Percentiles rank a stretch among this genome's conserved stretches.
phyloP scores from a whole-genome alignment of 2,888 invertebrate genomes.

The Anticlea derivata region DNA sequence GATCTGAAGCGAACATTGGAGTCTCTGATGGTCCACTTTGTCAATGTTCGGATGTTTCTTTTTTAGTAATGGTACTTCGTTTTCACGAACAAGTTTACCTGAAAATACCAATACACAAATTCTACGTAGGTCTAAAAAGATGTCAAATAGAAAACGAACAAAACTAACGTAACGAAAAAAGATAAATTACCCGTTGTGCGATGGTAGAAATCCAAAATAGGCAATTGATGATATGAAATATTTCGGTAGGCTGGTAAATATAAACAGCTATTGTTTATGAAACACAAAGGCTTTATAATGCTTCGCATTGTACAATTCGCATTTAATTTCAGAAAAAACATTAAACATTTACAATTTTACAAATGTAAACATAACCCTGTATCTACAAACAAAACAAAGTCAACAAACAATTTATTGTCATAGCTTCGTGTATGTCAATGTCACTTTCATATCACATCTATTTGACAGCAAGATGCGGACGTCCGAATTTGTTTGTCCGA shows the following conservation, averaged over 20 bases:
- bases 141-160: neutral
- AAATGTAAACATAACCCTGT: too few species aligned
- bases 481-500: too few species aligned
- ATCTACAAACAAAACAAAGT: too few species aligned
- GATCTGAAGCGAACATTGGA: constrained; percentile 62
- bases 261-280: constrained; percentile 7
- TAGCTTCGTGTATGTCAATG: too few species aligned
- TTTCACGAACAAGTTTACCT: constrained; percentile 56
- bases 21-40: constrained; percentile 51
- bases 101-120: constrained; percentile 14
- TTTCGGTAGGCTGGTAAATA: constrained; percentile 17
- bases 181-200: constrained; percentile 56
- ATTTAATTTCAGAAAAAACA: neutral
- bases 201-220: constrained; percentile 64
- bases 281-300: constrained; percentile 10
- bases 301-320: constrained; percentile 17
- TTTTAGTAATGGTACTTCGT: constrained; percentile 47
- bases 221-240: constrained; percentile 44
- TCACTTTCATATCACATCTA: too few species aligned
- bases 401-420: too few species aligned
- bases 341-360: too few species aligned
- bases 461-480: too few species aligned
- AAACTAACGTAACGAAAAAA: too few species aligned
- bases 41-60: constrained; percentile 66
- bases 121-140: too few species aligned